Percentiles rank a stretch among this genome's conserved stretches.
Evolutionary conservation across 2,113 vertebrate genomes (phyloP).

Genomic region (Zootoca vivipara): DNA sequence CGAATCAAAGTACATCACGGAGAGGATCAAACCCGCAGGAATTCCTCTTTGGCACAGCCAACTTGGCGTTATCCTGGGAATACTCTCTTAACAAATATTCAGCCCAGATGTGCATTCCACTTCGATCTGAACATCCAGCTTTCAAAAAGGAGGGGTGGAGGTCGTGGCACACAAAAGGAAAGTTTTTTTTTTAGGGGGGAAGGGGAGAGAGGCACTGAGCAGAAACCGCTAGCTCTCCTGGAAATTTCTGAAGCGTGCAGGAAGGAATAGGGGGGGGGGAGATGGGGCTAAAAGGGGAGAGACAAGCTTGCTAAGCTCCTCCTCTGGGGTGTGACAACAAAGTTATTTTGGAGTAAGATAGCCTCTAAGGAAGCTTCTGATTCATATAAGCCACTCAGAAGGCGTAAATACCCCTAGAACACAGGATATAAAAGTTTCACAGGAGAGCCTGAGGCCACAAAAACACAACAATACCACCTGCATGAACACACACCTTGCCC

Average conservation of each 20-base stretch:
- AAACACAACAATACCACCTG: background rate
- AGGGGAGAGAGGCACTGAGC: constrained; percentile 20
- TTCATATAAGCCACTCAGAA: constrained; percentile 48
- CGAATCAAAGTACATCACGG: constrained; percentile 90
- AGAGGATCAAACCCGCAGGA: constrained; percentile 90
- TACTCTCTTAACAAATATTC: constrained; percentile 83
- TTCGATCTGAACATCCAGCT: constrained; percentile 57
- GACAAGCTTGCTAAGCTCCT: constrained; percentile 66
- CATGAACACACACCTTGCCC: background rate
- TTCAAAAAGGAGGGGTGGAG: background rate
- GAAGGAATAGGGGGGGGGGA: constrained; percentile 24
- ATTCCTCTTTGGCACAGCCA: constrained; percentile 85
- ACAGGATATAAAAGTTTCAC: background rate
- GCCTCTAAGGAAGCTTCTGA: constrained; percentile 63
- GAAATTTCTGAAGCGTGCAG: constrained; percentile 59
- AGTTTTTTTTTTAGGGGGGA: background rate
- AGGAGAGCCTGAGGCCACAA: background rate
- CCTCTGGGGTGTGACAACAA: constrained; percentile 60
- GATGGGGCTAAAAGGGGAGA: background rate
- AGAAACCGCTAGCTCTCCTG: constrained; percentile 1
- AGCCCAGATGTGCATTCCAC: constrained; percentile 87
- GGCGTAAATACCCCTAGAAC: constrained; percentile 29
- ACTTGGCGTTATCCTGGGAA: constrained; percentile 80
- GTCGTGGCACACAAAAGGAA: background rate
- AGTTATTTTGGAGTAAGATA: constrained; percentile 64